Evolutionary conservation across 2,888 invertebrate genomes (phyloP).

Genomic region (Hypsopygia costalis): DNA sequence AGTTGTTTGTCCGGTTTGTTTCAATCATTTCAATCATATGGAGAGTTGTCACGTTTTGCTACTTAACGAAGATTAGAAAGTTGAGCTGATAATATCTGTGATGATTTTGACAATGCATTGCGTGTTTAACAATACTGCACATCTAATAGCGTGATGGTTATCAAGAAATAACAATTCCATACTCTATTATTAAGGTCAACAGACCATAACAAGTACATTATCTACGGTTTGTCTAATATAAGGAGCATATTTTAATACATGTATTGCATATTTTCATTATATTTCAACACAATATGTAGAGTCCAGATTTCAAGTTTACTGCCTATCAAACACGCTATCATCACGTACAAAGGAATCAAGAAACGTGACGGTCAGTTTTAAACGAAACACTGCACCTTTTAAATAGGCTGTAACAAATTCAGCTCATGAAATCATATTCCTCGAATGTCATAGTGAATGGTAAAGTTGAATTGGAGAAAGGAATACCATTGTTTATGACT

Average conservation of each 20-base stretch:
- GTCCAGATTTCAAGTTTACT: not conserved
- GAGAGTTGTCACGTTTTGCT: slow-evolving; percentile 41
- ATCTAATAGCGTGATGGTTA: slow-evolving; percentile 17
- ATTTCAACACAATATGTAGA: slow-evolving; percentile 1
- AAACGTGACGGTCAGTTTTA: not conserved
- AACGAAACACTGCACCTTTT: not conserved
- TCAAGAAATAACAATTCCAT: slow-evolving; percentile 38
- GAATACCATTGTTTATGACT: slow-evolving; percentile 34
- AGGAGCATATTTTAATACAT: not conserved
- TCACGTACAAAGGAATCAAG: not conserved
- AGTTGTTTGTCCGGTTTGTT: slow-evolving; percentile 32
- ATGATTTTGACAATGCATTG: slow-evolving; percentile 29
- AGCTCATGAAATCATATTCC: slow-evolving; percentile 2
- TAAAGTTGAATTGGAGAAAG: slow-evolving; percentile 30
- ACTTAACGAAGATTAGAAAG: slow-evolving; percentile 64
- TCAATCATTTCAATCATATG: slow-evolving; percentile 10
- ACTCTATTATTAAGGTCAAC: slow-evolving; percentile 44
- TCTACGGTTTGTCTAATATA: slow-evolving; percentile 25
- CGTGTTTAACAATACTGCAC: slow-evolving; percentile 39
- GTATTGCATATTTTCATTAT: not conserved
- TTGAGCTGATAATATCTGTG: slow-evolving; percentile 40
- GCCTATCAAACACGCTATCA: not conserved
- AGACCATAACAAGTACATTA: slow-evolving; percentile 48
- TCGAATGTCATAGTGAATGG: slow-evolving; percentile 20
- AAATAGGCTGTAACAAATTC: slow-evolving; percentile 1